Evolutionary conservation across 1,140 invertebrate genomes (phyloP).

Genomic region (Coenobita brevimanus): DNA sequence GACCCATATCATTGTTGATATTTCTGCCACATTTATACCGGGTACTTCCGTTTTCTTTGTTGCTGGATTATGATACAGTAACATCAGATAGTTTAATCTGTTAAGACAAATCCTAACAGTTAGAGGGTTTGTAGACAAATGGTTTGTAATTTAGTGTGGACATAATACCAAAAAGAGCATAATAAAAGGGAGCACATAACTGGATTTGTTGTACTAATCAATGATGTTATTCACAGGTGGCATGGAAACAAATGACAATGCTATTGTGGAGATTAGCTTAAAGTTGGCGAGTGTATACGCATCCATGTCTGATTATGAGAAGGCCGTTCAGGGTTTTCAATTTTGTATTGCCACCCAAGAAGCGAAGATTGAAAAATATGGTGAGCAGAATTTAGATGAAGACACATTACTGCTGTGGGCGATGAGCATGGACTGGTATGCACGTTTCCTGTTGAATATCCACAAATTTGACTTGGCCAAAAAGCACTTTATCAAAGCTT

Average conservation of each 20-base stretch:
- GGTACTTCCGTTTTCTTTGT: too few species aligned
- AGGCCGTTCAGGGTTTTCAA: constrained; percentile 83
- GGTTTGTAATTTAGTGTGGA: too few species aligned
- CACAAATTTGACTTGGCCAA: constrained; percentile 73
- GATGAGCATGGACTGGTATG: constrained; percentile 88
- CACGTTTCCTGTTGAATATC: constrained; percentile 79
- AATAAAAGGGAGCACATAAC: too few species aligned
- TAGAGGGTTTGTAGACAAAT: too few species aligned
- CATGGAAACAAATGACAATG: constrained; percentile 81
- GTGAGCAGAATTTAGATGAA: constrained; percentile 75
- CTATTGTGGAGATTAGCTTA: constrained; percentile 84
- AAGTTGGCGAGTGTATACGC: constrained; percentile 76
- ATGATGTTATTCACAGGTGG: constrained; percentile 80
- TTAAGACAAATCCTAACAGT: too few species aligned
- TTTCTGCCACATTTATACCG: too few species aligned
- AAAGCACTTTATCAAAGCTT: constrained; percentile 79
- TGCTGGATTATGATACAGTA: too few species aligned
- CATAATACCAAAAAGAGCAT: too few species aligned
- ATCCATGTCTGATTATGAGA: constrained; percentile 79
- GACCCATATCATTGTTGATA: too few species aligned
- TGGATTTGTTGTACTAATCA: too few species aligned
- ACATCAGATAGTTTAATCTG: too few species aligned
- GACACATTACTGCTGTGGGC: constrained; percentile 80
- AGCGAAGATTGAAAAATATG: constrained; percentile 72
- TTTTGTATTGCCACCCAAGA: constrained; percentile 84